phyloP scores from a whole-genome alignment of 2,113 vertebrate species.

The Astur gentilis region DNA sequence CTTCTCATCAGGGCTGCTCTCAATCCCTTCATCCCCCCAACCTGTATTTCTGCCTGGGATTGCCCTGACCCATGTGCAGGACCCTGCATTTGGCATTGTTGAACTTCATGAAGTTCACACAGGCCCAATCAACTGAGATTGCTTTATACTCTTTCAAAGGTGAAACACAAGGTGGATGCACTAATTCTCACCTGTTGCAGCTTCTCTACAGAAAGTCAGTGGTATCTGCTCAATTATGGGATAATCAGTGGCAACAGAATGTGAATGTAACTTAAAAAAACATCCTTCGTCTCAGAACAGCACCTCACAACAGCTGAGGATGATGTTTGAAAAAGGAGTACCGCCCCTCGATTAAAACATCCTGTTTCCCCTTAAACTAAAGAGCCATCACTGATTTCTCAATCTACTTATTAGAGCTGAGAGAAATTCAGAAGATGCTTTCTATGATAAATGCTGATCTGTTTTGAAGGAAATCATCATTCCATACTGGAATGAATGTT shows the following conservation, averaged over 20 bases:
- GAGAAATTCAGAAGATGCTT: not conserved
- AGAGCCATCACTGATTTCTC: not conserved
- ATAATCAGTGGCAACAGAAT: not conserved
- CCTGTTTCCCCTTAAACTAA: not conserved
- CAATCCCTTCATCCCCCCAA: too few species aligned
- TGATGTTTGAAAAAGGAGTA: not conserved
- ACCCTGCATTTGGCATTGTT: too few species aligned
- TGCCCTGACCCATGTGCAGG: too few species aligned
- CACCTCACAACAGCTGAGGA: not conserved
- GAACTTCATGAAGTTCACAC: too few species aligned
- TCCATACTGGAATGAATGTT: not conserved
- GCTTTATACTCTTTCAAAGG: not conserved
- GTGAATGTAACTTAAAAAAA: not conserved
- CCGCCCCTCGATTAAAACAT: not conserved
- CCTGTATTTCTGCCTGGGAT: too few species aligned
- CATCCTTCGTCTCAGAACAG: not conserved
- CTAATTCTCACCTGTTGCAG: not conserved
- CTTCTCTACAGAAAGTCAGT: not conserved
- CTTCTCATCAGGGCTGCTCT: too few species aligned
- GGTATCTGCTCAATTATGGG: not conserved
- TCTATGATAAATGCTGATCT: not conserved
- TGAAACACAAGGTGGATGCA: not conserved
- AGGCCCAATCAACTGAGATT: rapidly evolving
- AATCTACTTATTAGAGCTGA: not conserved
- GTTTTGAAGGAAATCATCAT: not conserved